Evolutionary conservation across 2,888 invertebrate species (phyloP).

Genomic region (Micropterix aruncella): DNA sequence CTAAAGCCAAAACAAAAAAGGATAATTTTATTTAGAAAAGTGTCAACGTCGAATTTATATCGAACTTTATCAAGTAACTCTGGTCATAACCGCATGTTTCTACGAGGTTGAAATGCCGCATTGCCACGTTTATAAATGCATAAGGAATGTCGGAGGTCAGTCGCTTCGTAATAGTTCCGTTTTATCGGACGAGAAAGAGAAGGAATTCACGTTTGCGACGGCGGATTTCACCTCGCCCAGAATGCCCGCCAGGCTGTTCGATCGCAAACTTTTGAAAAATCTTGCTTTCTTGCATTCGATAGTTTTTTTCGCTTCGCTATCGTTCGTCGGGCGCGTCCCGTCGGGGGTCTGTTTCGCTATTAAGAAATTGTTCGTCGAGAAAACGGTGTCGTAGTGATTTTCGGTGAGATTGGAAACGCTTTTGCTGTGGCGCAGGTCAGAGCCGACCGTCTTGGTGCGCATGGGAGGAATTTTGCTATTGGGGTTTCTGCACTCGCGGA

Average conservation of each 20-base stretch:
- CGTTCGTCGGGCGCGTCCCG: too few species aligned
- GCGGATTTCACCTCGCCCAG: slow-evolving; percentile 15
- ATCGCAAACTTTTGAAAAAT: slow-evolving; percentile 24
- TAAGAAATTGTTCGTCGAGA: slow-evolving; percentile 27
- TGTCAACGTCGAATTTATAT: too few species aligned
- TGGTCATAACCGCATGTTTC: too few species aligned
- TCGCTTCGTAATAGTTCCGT: slow-evolving; percentile 25
- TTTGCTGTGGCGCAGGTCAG: slow-evolving; percentile 5
- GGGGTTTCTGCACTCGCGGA: background rate
- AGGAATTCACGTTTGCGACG: slow-evolving; percentile 14
- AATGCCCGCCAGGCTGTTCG: slow-evolving; percentile 25
- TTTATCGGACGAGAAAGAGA: slow-evolving; percentile 21
- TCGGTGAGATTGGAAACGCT: slow-evolving; percentile 20
- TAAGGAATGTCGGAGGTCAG: too few species aligned
- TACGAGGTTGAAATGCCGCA: too few species aligned
- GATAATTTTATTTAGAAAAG: too few species aligned
- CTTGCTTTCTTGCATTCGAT: slow-evolving; percentile 18
- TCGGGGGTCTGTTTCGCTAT: slow-evolving; percentile 20
- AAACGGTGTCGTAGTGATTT: slow-evolving; percentile 40
- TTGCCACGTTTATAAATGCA: too few species aligned
- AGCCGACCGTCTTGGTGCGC: background rate
- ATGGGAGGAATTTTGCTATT: background rate
- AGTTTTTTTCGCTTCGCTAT: background rate
- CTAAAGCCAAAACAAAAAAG: too few species aligned
- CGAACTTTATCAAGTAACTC: too few species aligned